Evolutionary conservation across 2,113 vertebrate genomes (phyloP).

Genomic region (Phalacrocorax aristotelis): DNA sequence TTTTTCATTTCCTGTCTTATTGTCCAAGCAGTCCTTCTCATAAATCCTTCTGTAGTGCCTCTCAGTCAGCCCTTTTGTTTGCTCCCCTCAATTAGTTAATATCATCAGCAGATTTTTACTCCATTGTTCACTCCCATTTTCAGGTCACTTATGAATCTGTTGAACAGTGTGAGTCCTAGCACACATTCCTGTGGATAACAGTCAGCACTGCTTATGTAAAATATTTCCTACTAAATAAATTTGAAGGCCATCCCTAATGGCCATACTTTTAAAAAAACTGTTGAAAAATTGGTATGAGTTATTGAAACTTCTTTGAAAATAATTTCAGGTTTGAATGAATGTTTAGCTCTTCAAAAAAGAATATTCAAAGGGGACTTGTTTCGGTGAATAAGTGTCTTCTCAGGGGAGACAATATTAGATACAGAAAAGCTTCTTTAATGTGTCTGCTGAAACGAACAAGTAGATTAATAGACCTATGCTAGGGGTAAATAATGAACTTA

Average conservation of each 20-base stretch:
- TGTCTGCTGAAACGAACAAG: background rate
- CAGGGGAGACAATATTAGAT: background rate
- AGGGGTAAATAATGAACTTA: background rate
- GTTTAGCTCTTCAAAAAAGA: background rate
- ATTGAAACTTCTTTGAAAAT: background rate
- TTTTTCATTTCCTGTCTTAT: background rate
- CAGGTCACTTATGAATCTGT: background rate
- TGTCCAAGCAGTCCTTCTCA: background rate
- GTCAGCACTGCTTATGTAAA: background rate
- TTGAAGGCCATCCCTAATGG: background rate
- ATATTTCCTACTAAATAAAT: background rate
- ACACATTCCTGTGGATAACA: background rate
- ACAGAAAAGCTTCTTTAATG: background rate
- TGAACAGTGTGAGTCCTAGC: background rate
- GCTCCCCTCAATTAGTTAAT: background rate
- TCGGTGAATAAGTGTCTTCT: background rate
- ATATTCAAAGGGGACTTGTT: background rate
- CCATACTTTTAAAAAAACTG: background rate
- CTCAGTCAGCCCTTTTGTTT: background rate
- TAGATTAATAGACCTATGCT: background rate
- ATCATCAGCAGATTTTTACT: background rate
- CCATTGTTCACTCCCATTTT: background rate
- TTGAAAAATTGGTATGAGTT: background rate
- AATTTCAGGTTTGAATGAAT: background rate
- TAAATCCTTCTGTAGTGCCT: background rate